Conservation (phyloP, 2,113 vertebrate genomes). For the Pygoscelis antarcticus region DNA sequence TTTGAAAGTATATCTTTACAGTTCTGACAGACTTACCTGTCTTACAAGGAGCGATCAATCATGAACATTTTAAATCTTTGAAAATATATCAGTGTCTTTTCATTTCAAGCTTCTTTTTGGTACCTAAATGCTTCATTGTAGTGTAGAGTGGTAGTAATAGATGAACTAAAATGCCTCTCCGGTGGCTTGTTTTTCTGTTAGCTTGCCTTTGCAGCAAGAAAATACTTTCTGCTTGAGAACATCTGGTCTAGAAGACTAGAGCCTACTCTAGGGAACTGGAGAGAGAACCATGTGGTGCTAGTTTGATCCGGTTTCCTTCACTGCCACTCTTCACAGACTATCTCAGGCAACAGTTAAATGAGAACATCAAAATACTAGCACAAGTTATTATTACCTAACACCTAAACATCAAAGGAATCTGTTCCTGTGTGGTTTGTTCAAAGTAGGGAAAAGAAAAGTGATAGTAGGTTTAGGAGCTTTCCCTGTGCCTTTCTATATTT, state of each 20-base stretch:
- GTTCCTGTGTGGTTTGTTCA: background rate
- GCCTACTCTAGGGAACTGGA: background rate
- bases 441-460: background rate
- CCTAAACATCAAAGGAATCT: background rate
- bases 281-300: background rate
- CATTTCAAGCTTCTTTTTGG: background rate
- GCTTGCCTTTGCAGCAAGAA: background rate
- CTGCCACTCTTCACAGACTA: background rate
- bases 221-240: background rate
- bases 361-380: background rate
- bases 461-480: background rate
- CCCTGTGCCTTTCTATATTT: background rate
- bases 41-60: background rate
- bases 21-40: background rate
- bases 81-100: background rate
- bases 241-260: background rate
- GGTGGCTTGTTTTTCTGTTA: background rate
- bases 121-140: background rate
- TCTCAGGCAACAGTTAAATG: background rate
- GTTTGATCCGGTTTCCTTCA: background rate
- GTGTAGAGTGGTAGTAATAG: background rate
- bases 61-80: background rate
- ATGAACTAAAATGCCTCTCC: background rate
- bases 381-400: background rate
- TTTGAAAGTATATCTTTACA: background rate